Evolutionary conservation across 2,113 vertebrate species (phyloP), one percentile per base, ranked within the genome.

Genomic region (Melanotaenia duboulayi): DNA sequence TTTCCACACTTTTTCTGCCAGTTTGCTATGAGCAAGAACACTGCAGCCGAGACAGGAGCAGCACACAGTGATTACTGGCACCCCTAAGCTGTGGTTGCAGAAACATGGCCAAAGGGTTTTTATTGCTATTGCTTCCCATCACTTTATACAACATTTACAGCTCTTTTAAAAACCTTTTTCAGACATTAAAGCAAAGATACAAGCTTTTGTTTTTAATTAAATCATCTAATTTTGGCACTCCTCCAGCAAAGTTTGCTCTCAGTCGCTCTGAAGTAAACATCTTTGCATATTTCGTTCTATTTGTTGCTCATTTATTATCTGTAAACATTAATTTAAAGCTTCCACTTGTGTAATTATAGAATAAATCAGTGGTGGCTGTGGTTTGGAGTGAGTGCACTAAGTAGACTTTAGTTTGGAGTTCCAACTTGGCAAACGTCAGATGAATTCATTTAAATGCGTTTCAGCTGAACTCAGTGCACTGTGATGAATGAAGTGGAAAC

Each of bases 61-160:
- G 57, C 58, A 56, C 6, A 23, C 22, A 28, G 67, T 57, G 65
- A 82, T 82, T 79, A 82, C 71, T 87, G 78, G 82, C 82, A 78
- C 65, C 3, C 66, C 39, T 63, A 64, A 80, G 48, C 66, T 89
- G 83, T 59, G 84, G 79, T 79, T 83, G 64, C 77, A 78, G 82
- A 86, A 82, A 75, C 57, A 58, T 55, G 48, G 69, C 81, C 85
- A 83, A 66, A 14, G 42, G 40, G 24, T 51, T 87, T 88, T 90
- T 86, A 87, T 86, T 80, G 83, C 86, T 68, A 78, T 83, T 70
- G 75, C 85, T 87, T 77, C 78, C 65, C 60, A 42, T 83, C 42
- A 44, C 72, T 82, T 84, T 83, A 84, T 87, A 89, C 80, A 79
- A 64, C 71, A 80, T 85, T 84, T 88, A 90, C 82, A 73, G 66